Evolutionary conservation across 2,797 vertebrate genomes (phyloP), one percentile per base, ranked within the genome.

Genomic region (Harpagifer antarcticus): DNA sequence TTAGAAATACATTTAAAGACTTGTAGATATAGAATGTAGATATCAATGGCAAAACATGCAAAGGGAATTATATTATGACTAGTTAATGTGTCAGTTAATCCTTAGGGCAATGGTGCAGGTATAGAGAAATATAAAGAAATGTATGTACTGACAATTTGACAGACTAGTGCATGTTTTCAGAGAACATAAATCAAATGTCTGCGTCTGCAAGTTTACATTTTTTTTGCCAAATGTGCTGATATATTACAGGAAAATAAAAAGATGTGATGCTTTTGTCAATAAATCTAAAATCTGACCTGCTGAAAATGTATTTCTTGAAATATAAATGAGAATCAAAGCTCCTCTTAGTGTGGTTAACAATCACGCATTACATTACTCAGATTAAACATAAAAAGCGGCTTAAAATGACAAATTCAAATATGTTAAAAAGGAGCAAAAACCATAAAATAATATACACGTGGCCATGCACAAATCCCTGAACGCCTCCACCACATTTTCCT

Each of bases 391-490:
- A 63, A 14, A 73, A 16, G 9, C 71, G 37, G 59, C 8, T 7
- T 7, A 37, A 37, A 14, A 54, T 37, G 14, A 57, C 8, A 7
- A 53, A 53, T 74, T 77, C 27, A 78, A 83, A 90, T 57, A 20
- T 80, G 58, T 37, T 64, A 14, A 6, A 78, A 73, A 77, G 54
- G 23, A 62, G 75, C 61, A 78, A 77, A 79, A 74, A 7, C 33
- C 33, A 44, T 10, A 5, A 72, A 33, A 74, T 61, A 80, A 86
- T 83, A 74, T 81, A 76, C 44, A 59, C 57, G 37, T 52, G 44
- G 70, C 64, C 73, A 84, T 75, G 83, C 82, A 79, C 69, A 74
- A 68, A 88, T 55, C 72, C 73, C 71, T 72, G 64, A 74, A 82
- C 65, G 67, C 57, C 49, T 53, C 74, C 59, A 73, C 75, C 81